Evolutionary conservation across 2,797 vertebrate genomes (phyloP), one percentile per base, ranked within the genome.

Genomic region (Labroides dimidiatus): DNA sequence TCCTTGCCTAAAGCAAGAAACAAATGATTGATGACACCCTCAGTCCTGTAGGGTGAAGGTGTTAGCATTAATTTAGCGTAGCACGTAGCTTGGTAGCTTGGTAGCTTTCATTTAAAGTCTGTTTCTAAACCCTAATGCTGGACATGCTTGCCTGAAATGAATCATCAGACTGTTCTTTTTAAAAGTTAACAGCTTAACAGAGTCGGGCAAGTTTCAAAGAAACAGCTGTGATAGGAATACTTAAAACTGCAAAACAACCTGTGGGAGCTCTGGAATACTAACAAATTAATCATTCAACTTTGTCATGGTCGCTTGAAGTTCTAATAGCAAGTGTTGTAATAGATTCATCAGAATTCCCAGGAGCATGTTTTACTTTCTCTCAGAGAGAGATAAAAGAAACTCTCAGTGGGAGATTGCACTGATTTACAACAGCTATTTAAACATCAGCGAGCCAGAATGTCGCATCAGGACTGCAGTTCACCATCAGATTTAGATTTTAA

Each of bases 321-420:
- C 9, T 41, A 27, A 17, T 33, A 16, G 24, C 11, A 8, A 19
- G 10, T 6, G n/a, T 39, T 50, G 17, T 11, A 67, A 61, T 13
- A 65, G 62, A 62, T 68, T 76, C 37, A 57, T 64, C 23, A 47
- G 50, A 50, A 45, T 55, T 23, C 47, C 60, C 56, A 43, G 47
- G 27, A 57, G 10, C 5, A 52, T 11, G 23, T 60, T 68, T 53
- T 45, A 42, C 21, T 53, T 59, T 57, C 49, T 55, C 45, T 52
- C 1, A 44, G 20, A 58, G 21, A 64, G 20, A 33, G 21, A 73
- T 70, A n/a, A 65, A 70, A 59, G 20, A 67, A 53, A 59, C 43
- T 24, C 50, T 72, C 36, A 54, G 0, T 42, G 36, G 57, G 17
- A 47, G 60, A 30, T 49, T 41, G 17, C 36, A 59, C 56, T 67